Conservation (phyloP, 2,113 vertebrate species). For the Syngnathoides biaculeatus region DNA sequence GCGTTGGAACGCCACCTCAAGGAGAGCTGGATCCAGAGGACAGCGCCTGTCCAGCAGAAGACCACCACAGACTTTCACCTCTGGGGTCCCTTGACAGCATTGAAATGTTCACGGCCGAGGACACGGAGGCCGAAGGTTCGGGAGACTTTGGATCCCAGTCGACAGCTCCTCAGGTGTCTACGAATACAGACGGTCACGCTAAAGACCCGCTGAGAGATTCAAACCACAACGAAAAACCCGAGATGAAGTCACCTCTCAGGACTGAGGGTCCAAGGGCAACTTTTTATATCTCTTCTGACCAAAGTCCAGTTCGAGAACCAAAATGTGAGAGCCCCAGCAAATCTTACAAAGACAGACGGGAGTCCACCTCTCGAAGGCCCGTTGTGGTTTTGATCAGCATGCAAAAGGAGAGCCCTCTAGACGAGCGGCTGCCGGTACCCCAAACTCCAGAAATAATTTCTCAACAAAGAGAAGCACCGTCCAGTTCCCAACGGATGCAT, state of each 20-base stretch:
- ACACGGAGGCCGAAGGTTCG: constrained; percentile 76
- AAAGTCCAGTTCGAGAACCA: constrained; percentile 52
- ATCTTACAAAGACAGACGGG: constrained; percentile 42
- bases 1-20: constrained; percentile 73
- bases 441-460: constrained; percentile 38
- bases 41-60: constrained; percentile 71
- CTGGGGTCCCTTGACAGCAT: constrained; percentile 83
- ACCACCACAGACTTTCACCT: constrained; percentile 67
- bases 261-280: constrained; percentile 75
- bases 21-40: constrained; percentile 76
- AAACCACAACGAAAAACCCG: constrained; percentile 43
- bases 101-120: constrained; percentile 78
- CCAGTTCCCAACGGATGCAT: neutral
- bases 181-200: neutral
- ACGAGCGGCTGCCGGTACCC: constrained; percentile 53
- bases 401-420: constrained; percentile 69
- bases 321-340: constrained; percentile 47
- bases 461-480: constrained; percentile 31
- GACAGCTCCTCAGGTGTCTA: constrained; percentile 9
- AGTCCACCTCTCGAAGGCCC: constrained; percentile 58
- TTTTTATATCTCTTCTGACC: constrained; percentile 84
- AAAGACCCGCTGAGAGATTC: constrained; percentile 30
- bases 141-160: constrained; percentile 62
- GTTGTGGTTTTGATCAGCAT: constrained; percentile 76
- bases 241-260: constrained; percentile 18